A percentile compares a stretch with the other conserved stretches of the same genome.
phyloP scores from a whole-genome alignment of 1,140 invertebrate species.

The Tachypleus tridentatus region DNA sequence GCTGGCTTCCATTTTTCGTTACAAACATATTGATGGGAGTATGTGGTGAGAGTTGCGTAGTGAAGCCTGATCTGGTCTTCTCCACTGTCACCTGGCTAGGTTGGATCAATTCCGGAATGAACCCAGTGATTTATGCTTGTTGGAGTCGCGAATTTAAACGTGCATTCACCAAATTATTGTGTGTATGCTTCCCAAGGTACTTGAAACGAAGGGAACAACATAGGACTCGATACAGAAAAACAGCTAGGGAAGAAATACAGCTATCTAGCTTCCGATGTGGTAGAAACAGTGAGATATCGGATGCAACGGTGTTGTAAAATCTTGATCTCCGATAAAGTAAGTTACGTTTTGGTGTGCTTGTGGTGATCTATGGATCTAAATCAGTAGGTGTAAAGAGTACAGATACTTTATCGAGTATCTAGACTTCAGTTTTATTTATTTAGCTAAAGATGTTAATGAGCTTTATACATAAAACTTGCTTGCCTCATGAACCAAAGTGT shows the following conservation, averaged over 20 bases:
- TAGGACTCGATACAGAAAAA: constrained; percentile 11
- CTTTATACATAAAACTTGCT: too few species aligned
- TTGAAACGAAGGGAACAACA: constrained; percentile 4
- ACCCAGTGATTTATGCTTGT: constrained; percentile 93
- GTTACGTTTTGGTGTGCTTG: too few species aligned
- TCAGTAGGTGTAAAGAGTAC: too few species aligned
- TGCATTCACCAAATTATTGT: constrained; percentile 33
- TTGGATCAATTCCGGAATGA: constrained; percentile 98
- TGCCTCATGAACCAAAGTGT: too few species aligned
- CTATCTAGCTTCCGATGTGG: constrained; percentile 2
- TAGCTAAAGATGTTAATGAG: too few species aligned
- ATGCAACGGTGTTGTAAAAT: too few species aligned
- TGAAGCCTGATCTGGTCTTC: constrained; percentile 68
- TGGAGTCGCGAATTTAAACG: constrained; percentile 92
- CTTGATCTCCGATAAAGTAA: too few species aligned
- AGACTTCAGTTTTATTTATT: too few species aligned
- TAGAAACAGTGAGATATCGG: too few species aligned
- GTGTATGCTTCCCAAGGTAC: constrained; percentile 19
- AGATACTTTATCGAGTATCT: too few species aligned
- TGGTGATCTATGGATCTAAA: too few species aligned
- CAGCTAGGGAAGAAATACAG: constrained; percentile 11
- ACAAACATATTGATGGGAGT: constrained; percentile 85
- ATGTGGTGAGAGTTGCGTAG: constrained; percentile 64
- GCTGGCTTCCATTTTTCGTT: constrained; percentile 22
- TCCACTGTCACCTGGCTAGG: constrained; percentile 95